Conservation (phyloP, 2,888 invertebrate genomes). For the Dromius quadrimaculatus region DNA sequence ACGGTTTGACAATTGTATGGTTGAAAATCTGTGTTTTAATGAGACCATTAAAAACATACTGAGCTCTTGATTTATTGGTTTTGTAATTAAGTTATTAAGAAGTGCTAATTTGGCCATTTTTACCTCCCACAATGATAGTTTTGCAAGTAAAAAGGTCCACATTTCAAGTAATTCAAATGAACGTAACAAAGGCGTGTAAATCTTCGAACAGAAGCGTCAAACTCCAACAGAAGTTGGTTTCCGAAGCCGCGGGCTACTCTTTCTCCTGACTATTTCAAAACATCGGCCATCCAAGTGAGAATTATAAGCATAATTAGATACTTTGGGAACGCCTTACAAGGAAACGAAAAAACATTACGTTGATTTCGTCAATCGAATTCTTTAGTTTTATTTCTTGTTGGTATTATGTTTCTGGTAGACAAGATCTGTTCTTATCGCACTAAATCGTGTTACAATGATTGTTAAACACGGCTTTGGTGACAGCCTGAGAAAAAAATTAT, state of each 20-base stretch:
- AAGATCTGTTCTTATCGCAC: conserved; percentile 36
- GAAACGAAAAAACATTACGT: conserved; percentile 30
- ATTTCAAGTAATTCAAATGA: too few species aligned
- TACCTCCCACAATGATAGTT: too few species aligned
- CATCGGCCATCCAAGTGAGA: conserved; percentile 27
- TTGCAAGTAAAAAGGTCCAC: too few species aligned
- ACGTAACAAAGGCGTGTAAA: conserved; percentile 15
- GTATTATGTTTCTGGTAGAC: conserved; percentile 35
- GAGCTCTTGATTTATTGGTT: conserved; percentile 43
- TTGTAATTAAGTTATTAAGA: conserved; percentile 50
- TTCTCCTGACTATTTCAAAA: conserved; percentile 19
- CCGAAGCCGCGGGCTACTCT: conserved; percentile 6
- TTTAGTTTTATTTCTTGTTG: conserved; percentile 30
- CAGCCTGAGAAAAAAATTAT: conserved; percentile 40
- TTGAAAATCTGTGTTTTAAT: conserved; percentile 49
- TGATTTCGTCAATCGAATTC: conserved; percentile 46
- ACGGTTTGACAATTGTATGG: conserved; percentile 44
- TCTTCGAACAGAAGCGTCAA: conserved; percentile 1
- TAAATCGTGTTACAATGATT: conserved; percentile 37
- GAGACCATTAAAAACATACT: conserved; percentile 50
- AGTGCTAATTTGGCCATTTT: too few species aligned
- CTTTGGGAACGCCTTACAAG: conserved; percentile 32
- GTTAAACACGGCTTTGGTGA: conserved; percentile 33
- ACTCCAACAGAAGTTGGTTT: conserved; percentile 15
- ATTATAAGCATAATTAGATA: conserved; percentile 39